Percentiles rank a stretch among this genome's conserved stretches.
Conservation (phyloP, 2,113 vertebrate species). For the Chelonoidis abingdonii region DNA sequence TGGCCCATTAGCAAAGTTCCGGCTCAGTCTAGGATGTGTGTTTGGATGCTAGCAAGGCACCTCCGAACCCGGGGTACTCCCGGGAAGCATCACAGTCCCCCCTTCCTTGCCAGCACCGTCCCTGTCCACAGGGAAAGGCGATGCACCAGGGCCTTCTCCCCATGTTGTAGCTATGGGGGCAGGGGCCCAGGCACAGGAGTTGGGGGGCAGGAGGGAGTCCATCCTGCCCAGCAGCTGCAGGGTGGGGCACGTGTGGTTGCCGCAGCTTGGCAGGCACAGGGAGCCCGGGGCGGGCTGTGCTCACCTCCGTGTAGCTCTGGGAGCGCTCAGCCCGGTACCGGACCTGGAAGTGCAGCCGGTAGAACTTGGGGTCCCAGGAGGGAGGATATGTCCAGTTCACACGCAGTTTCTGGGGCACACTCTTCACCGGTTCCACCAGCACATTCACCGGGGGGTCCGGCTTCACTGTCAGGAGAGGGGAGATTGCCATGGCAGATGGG, state of each 20-base stretch:
- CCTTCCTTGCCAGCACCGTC: no score
- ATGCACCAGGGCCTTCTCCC: no score
- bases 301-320: neutral
- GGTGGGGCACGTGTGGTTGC: neutral
- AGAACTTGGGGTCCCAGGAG: conserved; percentile 73
- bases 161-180: no score
- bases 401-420: conserved; percentile 13
- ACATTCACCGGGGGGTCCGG: conserved; percentile 75
- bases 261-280: neutral
- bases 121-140: no score
- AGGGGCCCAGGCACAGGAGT: no score
- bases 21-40: no score
- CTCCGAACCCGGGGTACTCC: no score
- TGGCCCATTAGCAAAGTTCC: no score
- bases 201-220: no score
- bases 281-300: neutral
- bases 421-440: conserved; percentile 27
- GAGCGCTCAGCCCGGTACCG: conserved; percentile 70
- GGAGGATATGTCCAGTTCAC: conserved; percentile 76
- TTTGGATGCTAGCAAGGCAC: no score
- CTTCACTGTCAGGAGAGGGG: conserved; percentile 61
- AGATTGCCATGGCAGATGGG: accelerated
- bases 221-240: no score
- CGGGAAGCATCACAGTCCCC: no score
- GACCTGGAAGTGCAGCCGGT: conserved; percentile 75